A percentile compares a stretch with the other conserved stretches of the same genome.
phyloP scores from a whole-genome alignment of 2,797 vertebrate species.

The Alcedo atthis region DNA sequence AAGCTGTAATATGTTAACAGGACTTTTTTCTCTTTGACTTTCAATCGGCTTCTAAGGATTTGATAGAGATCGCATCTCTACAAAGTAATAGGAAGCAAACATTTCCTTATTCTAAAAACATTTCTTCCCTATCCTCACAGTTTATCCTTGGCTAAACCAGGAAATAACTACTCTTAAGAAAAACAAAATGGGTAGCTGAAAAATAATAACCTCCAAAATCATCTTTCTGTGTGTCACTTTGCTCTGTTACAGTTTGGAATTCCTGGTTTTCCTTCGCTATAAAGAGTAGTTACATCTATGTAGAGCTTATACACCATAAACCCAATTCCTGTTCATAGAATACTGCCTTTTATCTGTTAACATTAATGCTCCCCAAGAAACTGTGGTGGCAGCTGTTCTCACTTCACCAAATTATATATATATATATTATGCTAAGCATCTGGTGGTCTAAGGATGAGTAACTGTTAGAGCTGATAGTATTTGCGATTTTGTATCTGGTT shows the following conservation, averaged over 20 bases:
- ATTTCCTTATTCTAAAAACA: conserved; percentile 54
- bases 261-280: not conserved
- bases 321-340: not conserved
- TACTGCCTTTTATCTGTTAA: not conserved
- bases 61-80: not conserved
- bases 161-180: not conserved
- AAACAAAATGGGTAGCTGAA: not conserved
- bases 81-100: conserved; percentile 41
- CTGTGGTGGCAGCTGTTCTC: not conserved
- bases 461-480: not conserved
- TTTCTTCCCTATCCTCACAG: not conserved
- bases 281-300: not conserved
- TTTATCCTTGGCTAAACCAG: not conserved
- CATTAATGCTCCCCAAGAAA: not conserved
- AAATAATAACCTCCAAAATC: not conserved
- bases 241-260: not conserved
- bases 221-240: not conserved
- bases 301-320: not conserved
- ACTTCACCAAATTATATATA: not conserved
- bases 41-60: not conserved
- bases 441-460: not conserved
- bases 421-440: not conserved
- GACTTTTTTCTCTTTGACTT: not conserved
- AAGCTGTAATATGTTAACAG: not conserved
- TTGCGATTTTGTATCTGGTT: not conserved